phyloP scores from a whole-genome alignment of 2,888 invertebrate genomes.

The Pharmacophagus antenor region DNA sequence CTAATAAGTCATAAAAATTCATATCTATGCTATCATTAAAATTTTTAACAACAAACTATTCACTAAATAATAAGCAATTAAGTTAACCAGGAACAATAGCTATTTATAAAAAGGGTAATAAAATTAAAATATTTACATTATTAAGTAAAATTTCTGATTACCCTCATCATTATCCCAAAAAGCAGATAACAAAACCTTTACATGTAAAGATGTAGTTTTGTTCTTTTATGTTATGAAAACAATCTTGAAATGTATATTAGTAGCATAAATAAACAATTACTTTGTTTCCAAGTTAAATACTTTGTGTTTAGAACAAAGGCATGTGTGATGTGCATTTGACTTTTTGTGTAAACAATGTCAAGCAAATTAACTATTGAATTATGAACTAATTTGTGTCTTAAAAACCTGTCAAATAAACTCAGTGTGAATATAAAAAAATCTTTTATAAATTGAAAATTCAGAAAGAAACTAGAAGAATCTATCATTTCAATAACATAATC shows the following conservation, averaged over 20 bases:
- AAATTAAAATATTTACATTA: neutral
- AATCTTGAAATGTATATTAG: neutral
- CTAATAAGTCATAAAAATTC: too few relatives aligned
- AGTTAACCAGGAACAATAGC: neutral
- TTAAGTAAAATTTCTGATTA: neutral
- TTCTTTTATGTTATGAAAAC: too few relatives aligned
- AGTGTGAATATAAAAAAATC: neutral
- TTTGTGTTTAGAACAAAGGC: conserved; percentile 26
- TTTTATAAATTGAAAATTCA: neutral
- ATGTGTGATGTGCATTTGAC: neutral
- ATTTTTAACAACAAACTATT: neutral
- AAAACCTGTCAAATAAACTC: neutral
- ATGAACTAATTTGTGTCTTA: neutral
- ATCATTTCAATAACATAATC: too few relatives aligned
- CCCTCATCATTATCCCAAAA: conserved; percentile 2
- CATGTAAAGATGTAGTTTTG: neutral
- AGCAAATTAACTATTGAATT: neutral
- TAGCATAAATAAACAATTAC: conserved; percentile 21
- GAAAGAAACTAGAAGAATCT: too few relatives aligned
- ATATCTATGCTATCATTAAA: neutral
- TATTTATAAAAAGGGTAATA: neutral
- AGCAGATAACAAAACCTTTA: conserved; percentile 2
- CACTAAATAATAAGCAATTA: neutral
- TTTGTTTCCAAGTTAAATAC: conserved; percentile 25
- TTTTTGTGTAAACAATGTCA: neutral